Evolutionary conservation across 2,113 vertebrate species (phyloP), one percentile per base, ranked within the genome.

Genomic region (Anolis carolinensis): DNA sequence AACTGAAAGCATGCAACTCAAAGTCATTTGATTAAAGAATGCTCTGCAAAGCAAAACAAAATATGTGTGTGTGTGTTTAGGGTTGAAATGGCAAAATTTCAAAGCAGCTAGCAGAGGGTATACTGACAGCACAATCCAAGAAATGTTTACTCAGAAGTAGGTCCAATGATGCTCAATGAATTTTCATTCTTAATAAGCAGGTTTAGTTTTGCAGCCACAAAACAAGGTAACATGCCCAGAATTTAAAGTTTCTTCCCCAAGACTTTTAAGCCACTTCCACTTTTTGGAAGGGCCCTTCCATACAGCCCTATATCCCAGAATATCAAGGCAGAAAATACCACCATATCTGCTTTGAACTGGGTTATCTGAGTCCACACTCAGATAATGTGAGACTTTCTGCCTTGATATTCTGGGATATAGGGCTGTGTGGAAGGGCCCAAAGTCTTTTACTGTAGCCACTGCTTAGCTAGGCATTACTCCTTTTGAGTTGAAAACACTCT

Each of bases 1-100:
- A 83, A 21, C 32, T 7, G 9, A 65, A 87, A 81, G 11, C 52
- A 84, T 34, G 79, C 48, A 76, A 14, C 1, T 86, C 79, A 87
- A 88, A 85, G 25, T 3, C 27, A 81, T 39, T 50, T 32, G 34
- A 73, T 62, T 85, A 81, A 74, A 75, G 23, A 62, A 44, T 2
- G 6, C 52, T 48, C 76, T 79, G 25, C 32, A 68, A 86, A 77
- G 80, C 36, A 68, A 85, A 71, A 52, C 1, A 62, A 27, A 63
- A 65, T 27, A 23, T 34, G 0, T 4, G 23, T 30, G 9, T 68
- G 71, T 79, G 62, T 20, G 0, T 11, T 52, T 83, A 73, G 8
- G 44, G 55, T 23, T 83, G 32, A 84, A 80, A 59, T 5, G 65
- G 25, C 13, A 83, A n/a, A 85, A 71, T 25, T 32, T 5, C 70